Base-by-base conservation (phyloP, 2,797 vertebrate species). In the Aldrovandia affinis region DNA sequence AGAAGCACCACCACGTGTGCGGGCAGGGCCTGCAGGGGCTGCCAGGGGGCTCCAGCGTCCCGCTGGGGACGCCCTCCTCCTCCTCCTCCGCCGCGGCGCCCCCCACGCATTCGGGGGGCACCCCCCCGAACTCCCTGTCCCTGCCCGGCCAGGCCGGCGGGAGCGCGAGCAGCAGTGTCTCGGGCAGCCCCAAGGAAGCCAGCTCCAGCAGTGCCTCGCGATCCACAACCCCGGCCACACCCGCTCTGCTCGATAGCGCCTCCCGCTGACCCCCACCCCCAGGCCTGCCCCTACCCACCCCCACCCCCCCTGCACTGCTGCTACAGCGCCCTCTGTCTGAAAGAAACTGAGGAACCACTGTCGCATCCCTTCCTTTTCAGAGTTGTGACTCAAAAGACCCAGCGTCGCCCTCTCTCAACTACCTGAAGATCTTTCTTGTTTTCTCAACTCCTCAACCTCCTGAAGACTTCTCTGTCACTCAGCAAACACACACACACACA, bases 1-100 rank as follows among this genome's bases (percentile, higher is more conserved):
- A 98, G 93, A 97, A 96, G 88, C 97, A 98, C 91, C 97, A 98
- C 92, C 97, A 98, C 0, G 96, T 98, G 89, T 98, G 98, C 1
- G 97, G 97, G 86, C 97, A 98, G 85, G 96, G 96, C 88, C 94
- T 97, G 86, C 95, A 95, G 91, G 94, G 95, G 42, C 88, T 95
- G 83, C 95, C 94, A 0, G 92, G 93, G 88, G 89, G 92, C 85
- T 86, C 90, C 86, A 84, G 86, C 0, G 87, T 94, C 63, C 94
- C 94, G 25, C 89, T 95, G 2, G 95, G 94, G 70, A 94, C 93
- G 2, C 84, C 92, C 0, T 91, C 85, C 52, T 92, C 88, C 18
- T 89, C 90, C 0, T 90, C 87, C 0, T 92, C 91, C 65, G 92
- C 92, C 85, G 85, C 91, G 0, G 96, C 95, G 22, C 96, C 96